Base-by-base conservation (phyloP, 2,888 invertebrate species). In the Aphelenchoides bicaudatus region DNA sequence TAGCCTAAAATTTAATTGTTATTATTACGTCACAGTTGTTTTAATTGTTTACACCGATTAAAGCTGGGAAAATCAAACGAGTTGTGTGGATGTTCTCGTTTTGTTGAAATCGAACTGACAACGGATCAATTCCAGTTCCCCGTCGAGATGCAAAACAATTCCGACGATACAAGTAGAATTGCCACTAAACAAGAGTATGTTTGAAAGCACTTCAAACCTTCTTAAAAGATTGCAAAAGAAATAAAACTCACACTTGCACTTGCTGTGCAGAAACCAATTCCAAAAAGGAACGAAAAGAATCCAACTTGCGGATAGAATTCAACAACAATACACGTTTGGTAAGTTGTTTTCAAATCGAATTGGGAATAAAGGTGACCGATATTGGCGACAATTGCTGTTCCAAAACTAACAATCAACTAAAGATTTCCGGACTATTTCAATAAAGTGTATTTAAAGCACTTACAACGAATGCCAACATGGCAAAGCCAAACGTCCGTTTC, bases 31-130 rank as follows among this genome's bases (percentile, higher is more conserved):
- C n/a, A n/a, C n/a, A n/a, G n/a, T n/a, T n/a, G n/a, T n/a, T n/a
- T n/a, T n/a, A n/a, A n/a, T n/a, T n/a, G n/a, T n/a, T n/a, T n/a
- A n/a, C n/a, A n/a, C n/a, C 34, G 34, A 34, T 34, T 10, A 34
- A 34, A n/a, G n/a, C 34, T 10, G 34, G 34, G 10, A 34, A 10
- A 34, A 34, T 34, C 10, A 34, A n/a, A 10, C n/a, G 10, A 10
- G 34, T 34, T 34, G 34, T 34, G 34, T 34, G 34, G 10, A 34
- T n/a, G 34, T 34, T 34, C 34, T 34, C 34, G 34, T 10, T 34
- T 34, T 34, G 34, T 34, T 34, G 34, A 34, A 34, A 34, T 10
- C 34, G 34, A n/a, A 34, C 34, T n/a, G 34, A 10, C 10, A 34
- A n/a, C 10, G 34, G 34, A n/a, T 34, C 34, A n/a, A 34, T 10